These are phyloP conservation scores for Nanorana parkeri DNA, from an alignment of 2,113 vertebrate genomes.

Conservation along the genomic window DNA sequence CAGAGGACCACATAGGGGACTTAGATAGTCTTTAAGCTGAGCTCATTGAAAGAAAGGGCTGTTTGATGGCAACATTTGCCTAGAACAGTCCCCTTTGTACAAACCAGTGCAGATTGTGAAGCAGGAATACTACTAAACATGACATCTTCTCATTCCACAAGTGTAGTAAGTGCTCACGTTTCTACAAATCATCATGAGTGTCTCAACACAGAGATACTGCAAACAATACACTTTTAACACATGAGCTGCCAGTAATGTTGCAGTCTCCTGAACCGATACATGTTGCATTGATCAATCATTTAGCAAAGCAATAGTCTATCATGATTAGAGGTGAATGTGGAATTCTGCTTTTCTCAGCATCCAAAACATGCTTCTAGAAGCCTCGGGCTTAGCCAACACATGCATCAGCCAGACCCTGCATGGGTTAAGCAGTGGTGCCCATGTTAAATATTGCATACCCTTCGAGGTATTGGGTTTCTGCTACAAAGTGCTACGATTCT, in stretches of 20 bases:
- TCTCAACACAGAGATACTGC: background rate
- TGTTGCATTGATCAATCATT: background rate
- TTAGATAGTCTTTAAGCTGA: background rate
- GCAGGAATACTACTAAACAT: no score
- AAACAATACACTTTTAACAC: background rate
- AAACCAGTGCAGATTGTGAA: no score
- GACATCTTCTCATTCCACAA: no score
- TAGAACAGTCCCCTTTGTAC: no score
- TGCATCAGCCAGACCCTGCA: background rate
- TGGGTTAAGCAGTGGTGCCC: background rate
- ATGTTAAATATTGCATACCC: constrained; percentile 10
- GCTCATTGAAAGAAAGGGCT: background rate
- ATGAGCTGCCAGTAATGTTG: background rate
- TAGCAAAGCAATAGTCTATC: no score
- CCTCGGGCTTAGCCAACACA: no score
- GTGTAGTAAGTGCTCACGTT: no score
- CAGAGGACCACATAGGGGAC: background rate
- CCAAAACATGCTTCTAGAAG: no score
- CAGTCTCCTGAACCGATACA: background rate
- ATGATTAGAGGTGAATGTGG: background rate
- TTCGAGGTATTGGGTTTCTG: constrained; percentile 4
- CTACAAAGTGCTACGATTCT: constrained; percentile 1
- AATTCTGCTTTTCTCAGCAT: background rate
- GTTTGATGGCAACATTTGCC: no score
- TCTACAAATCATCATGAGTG: no score